Conservation (phyloP, 2,113 vertebrate species). For the Spilogale gracilis region DNA sequence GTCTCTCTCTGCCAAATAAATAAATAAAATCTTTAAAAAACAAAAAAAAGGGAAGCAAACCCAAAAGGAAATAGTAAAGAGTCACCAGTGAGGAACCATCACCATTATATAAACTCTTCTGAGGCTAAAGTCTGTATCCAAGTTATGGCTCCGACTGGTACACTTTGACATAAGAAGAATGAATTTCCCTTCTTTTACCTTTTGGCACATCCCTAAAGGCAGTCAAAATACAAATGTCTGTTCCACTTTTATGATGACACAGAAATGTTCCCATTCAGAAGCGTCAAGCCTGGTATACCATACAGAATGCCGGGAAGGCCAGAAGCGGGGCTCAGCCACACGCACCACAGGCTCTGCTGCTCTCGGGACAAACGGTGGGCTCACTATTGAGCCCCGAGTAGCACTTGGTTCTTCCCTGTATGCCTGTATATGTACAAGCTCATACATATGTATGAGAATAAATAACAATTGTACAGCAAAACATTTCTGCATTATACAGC, state of each 20-base stretch:
- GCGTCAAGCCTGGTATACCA: neutral
- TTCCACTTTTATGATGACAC: conserved; percentile 63
- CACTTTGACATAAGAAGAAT: neutral
- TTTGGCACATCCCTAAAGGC: conserved; percentile 36
- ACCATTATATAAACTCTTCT: neutral
- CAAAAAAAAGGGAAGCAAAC: neutral
- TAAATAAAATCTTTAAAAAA: no score
- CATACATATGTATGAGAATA: neutral
- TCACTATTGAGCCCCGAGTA: neutral
- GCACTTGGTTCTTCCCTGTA: neutral
- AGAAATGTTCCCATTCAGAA: conserved; percentile 39
- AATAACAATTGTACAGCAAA: neutral
- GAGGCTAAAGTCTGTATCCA: neutral
- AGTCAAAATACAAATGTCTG: neutral
- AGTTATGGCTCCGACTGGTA: neutral
- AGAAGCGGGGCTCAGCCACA: neutral
- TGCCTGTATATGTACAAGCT: neutral
- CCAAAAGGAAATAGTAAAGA: neutral
- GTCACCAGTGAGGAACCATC: neutral
- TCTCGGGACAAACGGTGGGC: neutral
- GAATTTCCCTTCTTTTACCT: conserved; percentile 49
- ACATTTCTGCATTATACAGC: neutral
- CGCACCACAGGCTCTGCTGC: rapidly evolving
- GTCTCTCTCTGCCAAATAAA: no score
- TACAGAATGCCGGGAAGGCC: neutral